Evolutionary conservation across 2,113 vertebrate genomes (phyloP).

Genomic region (Mola mola): DNA sequence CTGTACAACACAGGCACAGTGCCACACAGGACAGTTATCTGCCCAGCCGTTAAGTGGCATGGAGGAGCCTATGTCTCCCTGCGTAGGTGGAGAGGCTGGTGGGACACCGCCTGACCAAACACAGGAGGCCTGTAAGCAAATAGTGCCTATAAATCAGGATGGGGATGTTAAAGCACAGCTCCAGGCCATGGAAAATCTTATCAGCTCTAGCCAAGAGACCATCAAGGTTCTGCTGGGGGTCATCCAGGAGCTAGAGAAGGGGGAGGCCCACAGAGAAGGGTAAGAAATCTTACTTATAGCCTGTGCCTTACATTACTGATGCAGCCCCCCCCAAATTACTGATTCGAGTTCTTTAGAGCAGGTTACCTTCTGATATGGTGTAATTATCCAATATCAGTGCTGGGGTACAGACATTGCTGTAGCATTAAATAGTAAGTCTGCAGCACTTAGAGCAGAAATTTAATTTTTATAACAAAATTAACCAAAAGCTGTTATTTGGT

Average conservation of each 20-base stretch:
- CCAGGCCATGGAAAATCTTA: slow-evolving; percentile 96
- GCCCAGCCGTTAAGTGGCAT: slow-evolving; percentile 71
- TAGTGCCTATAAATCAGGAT: slow-evolving; percentile 93
- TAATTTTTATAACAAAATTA: too few species aligned
- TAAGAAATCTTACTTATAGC: slow-evolving; percentile 77
- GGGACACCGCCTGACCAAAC: slow-evolving; percentile 55
- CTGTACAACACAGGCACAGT: slow-evolving; percentile 84
- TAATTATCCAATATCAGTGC: too few species aligned
- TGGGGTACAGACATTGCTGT: too few species aligned
- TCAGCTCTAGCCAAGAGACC: slow-evolving; percentile 98
- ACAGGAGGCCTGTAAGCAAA: slow-evolving; percentile 89
- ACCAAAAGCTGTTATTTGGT: too few species aligned
- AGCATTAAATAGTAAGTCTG: too few species aligned
- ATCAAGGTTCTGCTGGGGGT: slow-evolving; percentile 98
- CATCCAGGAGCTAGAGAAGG: slow-evolving; percentile 98
- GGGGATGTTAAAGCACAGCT: slow-evolving; percentile 98
- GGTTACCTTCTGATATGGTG: too few species aligned
- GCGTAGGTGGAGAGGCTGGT: slow-evolving; percentile 59
- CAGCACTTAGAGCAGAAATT: too few species aligned
- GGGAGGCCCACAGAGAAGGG: slow-evolving; percentile 98
- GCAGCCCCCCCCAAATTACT: too few species aligned
- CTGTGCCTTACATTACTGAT: neutral
- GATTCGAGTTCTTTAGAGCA: too few species aligned
- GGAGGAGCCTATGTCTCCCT: slow-evolving; percentile 69
- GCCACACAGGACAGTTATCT: slow-evolving; percentile 79